Conservation (phyloP, 2,797 vertebrate species). For the Neosilurus hyrtlii region DNA sequence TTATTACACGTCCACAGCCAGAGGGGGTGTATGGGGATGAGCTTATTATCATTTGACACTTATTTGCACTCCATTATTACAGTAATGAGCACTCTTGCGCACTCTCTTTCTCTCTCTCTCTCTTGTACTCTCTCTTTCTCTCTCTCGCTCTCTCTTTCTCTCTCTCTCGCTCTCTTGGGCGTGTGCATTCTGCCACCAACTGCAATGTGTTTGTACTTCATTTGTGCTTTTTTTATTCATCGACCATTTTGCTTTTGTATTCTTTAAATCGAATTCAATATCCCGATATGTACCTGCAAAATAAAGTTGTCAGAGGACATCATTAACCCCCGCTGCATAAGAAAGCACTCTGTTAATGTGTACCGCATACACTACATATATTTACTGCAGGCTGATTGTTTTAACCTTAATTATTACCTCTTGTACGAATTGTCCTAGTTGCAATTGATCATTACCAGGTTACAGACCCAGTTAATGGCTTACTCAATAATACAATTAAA, state of each 20-base stretch:
- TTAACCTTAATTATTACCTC: neutral
- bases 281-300: neutral
- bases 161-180: no score
- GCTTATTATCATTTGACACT: no score
- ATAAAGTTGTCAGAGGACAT: neutral
- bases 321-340: neutral
- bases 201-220: neutral
- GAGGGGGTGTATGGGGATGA: no score
- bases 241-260: neutral
- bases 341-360: neutral
- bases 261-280: neutral
- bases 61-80: no score
- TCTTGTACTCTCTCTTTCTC: no score
- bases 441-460: neutral
- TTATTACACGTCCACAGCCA: no score
- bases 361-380: neutral
- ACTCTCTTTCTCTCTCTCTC: no score
- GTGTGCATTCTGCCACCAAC: no score
- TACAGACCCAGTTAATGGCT: neutral
- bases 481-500: neutral
- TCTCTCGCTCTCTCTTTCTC: no score
- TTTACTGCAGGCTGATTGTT: neutral
- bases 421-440: neutral
- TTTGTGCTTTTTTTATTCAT: neutral
- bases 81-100: no score